Conservation (phyloP, 2,113 vertebrate species). For the Cynopterus brachyotis region DNA sequence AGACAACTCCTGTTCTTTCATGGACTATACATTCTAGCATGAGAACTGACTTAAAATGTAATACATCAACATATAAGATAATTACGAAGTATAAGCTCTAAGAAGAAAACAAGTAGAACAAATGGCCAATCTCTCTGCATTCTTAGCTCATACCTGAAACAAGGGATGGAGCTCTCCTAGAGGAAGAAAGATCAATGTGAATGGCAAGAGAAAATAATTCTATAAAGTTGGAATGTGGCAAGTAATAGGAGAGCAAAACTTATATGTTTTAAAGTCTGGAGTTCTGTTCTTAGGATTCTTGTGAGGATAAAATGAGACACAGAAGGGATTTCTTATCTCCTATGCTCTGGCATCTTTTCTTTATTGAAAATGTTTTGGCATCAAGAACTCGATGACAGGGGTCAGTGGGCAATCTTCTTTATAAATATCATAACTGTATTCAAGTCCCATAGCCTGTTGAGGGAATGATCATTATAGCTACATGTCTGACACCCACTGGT, state of each 20-base stretch:
- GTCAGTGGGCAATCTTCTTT: not conserved
- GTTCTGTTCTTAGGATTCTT: not conserved
- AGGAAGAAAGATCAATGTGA: not conserved
- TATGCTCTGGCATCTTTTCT: not conserved
- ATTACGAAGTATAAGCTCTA: not conserved
- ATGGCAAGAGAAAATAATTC: conserved; percentile 16
- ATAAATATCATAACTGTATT: not conserved
- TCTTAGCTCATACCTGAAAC: not conserved
- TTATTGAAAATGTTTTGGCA: not conserved
- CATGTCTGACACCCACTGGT: not conserved
- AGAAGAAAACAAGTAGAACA: conserved; percentile 12
- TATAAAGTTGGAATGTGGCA: not conserved
- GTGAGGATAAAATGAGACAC: not conserved
- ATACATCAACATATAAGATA: not conserved
- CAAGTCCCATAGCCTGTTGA: not conserved
- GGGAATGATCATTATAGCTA: not conserved
- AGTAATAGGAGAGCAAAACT: not conserved
- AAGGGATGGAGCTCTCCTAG: not conserved
- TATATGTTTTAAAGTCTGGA: not conserved
- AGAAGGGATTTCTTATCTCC: not conserved
- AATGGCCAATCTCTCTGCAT: not conserved
- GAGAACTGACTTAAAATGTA: not conserved
- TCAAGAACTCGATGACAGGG: not conserved
- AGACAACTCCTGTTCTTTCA: not conserved
- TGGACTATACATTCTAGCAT: not conserved